phyloP scores from a whole-genome alignment of 2,888 invertebrate species.

The Spisula subtruncata region DNA sequence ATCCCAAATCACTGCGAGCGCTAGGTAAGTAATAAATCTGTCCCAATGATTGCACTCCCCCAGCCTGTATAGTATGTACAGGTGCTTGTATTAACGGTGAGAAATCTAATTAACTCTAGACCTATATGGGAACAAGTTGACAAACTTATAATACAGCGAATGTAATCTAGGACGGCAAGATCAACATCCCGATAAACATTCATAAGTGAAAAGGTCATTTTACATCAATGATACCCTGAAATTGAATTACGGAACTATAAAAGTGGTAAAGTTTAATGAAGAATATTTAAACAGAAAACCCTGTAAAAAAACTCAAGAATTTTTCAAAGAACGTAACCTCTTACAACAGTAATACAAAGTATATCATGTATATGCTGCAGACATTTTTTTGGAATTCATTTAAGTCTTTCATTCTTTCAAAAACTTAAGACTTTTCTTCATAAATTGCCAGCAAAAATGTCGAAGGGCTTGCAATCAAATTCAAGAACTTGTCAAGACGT shows the following conservation, averaged over 20 bases:
- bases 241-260: not conserved
- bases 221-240: not conserved
- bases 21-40: not conserved
- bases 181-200: not conserved
- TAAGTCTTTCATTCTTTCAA: too few species aligned
- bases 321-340: not conserved
- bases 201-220: not conserved
- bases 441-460: too few species aligned
- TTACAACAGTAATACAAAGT: too few species aligned
- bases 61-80: conserved; percentile 9
- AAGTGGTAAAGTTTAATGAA: too few species aligned
- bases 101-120: conserved; percentile 33
- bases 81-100: conserved; percentile 22
- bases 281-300: too few species aligned
- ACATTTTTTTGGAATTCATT: too few species aligned
- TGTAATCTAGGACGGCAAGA: not conserved
- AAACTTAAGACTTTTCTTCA: too few species aligned
- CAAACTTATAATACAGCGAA: not conserved
- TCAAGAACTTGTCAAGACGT: too few species aligned
- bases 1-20: not conserved
- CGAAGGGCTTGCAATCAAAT: too few species aligned
- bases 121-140: conserved; percentile 36
- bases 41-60: conserved; percentile 5
- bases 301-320: too few species aligned
- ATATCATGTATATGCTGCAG: too few species aligned